Base-by-base conservation (phyloP, 2,888 invertebrate species). In the Meta bourneti region DNA sequence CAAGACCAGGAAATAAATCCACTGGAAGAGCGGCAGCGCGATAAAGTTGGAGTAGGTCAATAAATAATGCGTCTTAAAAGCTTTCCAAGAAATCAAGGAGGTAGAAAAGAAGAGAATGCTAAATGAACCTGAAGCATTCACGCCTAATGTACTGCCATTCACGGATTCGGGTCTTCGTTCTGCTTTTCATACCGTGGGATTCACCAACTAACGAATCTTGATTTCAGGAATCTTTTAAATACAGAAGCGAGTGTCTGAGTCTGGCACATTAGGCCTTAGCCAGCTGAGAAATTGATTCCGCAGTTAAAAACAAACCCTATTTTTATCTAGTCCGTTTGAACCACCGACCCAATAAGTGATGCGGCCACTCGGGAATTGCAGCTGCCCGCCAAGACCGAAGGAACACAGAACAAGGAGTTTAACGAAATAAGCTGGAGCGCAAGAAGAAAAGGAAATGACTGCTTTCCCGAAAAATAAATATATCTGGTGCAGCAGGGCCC, bases 401-500 rank as follows among this genome's bases (percentile, higher is more conserved):
- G 51, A 52, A 52, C 34, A 71, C 82, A 49, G 71, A 82, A 82
- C 82, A 82, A 82, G 82, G 51, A 72, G 82, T 72, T 51, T 52
- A 82, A 82, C 72, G 71, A 82, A 82, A 72, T 82, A 82, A 82
- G 82, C 11, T 51, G 51, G 19, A 52, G 20, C 7, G 70, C 20
- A 81, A 34, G 70, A 81, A 52, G 16, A 82, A 82, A 51, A 82
- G 71, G 61, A 61, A 61, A 54, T 52, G 54, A 72, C 49, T 34
- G 52, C 51, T 82, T 70, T 72, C 70, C 52, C 82, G 72, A 82
- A 82, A 82, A 82, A 71, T 82, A 82, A 82, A 82, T 82, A 71
- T 51, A 82, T 82, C 82, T 72, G 34, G 7, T 19, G 13, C 79
- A 79, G 79, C 79, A 20, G 54, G 71, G 82, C 71, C 72, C n/a